A percentile compares a stretch with the other conserved stretches of the same genome.
phyloP scores from a whole-genome alignment of 2,888 invertebrate species.

The Strigamia transsilvanica region DNA sequence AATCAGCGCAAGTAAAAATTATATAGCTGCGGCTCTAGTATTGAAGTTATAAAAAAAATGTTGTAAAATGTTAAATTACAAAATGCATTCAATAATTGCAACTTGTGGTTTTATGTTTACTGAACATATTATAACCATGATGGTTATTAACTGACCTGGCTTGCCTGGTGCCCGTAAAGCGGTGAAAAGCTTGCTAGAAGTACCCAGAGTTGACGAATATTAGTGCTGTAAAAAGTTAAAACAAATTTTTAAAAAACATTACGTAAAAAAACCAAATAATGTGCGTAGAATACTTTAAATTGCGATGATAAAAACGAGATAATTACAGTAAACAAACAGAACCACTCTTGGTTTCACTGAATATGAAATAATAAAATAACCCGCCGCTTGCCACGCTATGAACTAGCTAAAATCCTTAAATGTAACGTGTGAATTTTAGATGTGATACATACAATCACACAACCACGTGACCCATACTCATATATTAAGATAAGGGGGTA shows the following conservation, averaged over 20 bases:
- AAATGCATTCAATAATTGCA: background rate
- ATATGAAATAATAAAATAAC: too few relatives aligned
- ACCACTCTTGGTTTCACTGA: background rate
- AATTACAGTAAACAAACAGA: background rate
- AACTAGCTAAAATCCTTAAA: too few relatives aligned
- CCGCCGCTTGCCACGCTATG: too few relatives aligned
- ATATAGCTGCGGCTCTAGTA: too few relatives aligned
- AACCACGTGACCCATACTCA: background rate
- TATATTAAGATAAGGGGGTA: background rate
- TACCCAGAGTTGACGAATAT: slow-evolving; percentile 2
- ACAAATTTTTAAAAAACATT: background rate
- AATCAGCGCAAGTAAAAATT: too few relatives aligned
- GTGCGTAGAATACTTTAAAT: background rate
- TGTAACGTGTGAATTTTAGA: background rate
- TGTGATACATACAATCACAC: background rate
- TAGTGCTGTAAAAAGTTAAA: background rate
- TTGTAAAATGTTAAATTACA: too few relatives aligned
- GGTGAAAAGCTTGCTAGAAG: background rate
- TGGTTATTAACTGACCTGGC: background rate
- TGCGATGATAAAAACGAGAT: too few relatives aligned
- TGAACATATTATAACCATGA: too few relatives aligned
- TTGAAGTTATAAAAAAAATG: too few relatives aligned
- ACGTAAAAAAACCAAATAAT: background rate
- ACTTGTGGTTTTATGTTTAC: background rate
- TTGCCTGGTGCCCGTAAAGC: background rate